Percentiles rank a stretch among this genome's conserved stretches.
Evolutionary conservation across 2,888 invertebrate species (phyloP).

Genomic region (Herminia tarsipennalis): DNA sequence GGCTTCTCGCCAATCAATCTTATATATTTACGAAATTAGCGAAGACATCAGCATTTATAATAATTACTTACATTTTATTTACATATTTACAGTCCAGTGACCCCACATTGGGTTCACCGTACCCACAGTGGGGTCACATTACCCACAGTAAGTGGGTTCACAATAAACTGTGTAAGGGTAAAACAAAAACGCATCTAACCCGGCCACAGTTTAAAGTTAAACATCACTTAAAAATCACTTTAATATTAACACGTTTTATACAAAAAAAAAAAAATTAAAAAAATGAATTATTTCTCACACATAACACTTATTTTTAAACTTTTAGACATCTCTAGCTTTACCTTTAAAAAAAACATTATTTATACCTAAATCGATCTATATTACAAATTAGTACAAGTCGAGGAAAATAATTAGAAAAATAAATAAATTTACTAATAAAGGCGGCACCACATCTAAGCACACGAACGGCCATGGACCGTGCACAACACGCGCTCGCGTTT

Average conservation of each 20-base stretch:
- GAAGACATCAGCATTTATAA: constrained; percentile 8
- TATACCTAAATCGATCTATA: constrained; percentile 8
- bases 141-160: no score
- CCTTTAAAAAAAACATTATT: constrained; percentile 24
- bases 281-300: constrained; percentile 7
- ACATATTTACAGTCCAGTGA: constrained; percentile 7
- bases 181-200: constrained; percentile 36
- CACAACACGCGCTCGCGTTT: no score
- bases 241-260: constrained; percentile 34
- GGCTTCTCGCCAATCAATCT: constrained; percentile 8
- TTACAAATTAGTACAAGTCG: constrained; percentile 26
- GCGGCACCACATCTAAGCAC: no score
- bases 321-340: constrained; percentile 41
- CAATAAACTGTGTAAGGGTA: neutral
- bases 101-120: neutral
- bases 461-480: no score
- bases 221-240: constrained; percentile 34
- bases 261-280: constrained; percentile 34
- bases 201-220: constrained; percentile 34
- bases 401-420: constrained; percentile 3
- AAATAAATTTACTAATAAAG: no score
- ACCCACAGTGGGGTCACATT: neutral
- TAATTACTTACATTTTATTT: constrained; percentile 20
- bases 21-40: constrained; percentile 9
- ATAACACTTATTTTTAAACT: constrained; percentile 18